Percentiles rank a stretch among this genome's conserved stretches.
Evolutionary conservation across 2,113 vertebrate genomes (phyloP).

Genomic region (western clawed frog (Xenopus tropicalis)): DNA sequence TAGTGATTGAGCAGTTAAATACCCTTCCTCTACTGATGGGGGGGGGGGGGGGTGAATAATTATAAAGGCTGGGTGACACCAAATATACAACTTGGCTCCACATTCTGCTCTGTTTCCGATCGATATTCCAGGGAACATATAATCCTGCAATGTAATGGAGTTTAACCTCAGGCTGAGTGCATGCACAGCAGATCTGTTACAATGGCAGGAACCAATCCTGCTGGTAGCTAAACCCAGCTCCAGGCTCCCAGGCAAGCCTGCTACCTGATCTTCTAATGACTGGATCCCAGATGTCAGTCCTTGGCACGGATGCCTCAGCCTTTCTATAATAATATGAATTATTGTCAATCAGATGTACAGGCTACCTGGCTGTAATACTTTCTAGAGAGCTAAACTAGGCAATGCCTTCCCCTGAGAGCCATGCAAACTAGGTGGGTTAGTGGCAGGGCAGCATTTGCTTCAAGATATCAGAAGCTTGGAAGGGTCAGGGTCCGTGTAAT

Average conservation of each 20-base stretch:
- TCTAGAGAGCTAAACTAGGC: too few species aligned
- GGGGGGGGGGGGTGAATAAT: too few species aligned
- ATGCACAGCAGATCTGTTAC: slow-evolving; percentile 6
- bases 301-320: too few species aligned
- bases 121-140: not conserved
- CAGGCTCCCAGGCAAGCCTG: not conserved
- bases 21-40: too few species aligned
- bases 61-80: too few species aligned
- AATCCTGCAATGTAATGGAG: not conserved
- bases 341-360: too few species aligned
- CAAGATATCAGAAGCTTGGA: slow-evolving; percentile 3
- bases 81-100: not conserved
- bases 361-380: too few species aligned
- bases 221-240: not conserved
- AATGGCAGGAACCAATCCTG: slow-evolving; percentile 1
- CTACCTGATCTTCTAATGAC: slow-evolving; percentile 17
- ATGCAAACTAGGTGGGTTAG: not conserved
- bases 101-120: not conserved
- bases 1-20: too few species aligned
- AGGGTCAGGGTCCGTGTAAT: slow-evolving; percentile 8
- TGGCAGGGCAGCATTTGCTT: slow-evolving; percentile 1
- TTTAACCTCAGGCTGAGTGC: slow-evolving; percentile 7
- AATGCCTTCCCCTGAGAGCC: too few species aligned
- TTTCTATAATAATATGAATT: too few species aligned
- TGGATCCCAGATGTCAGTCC: slow-evolving; percentile 3